A percentile compares a stretch with the other conserved stretches of the same genome.
Conservation (phyloP, 2,888 invertebrate genomes). For the Harpalus rubripes region DNA sequence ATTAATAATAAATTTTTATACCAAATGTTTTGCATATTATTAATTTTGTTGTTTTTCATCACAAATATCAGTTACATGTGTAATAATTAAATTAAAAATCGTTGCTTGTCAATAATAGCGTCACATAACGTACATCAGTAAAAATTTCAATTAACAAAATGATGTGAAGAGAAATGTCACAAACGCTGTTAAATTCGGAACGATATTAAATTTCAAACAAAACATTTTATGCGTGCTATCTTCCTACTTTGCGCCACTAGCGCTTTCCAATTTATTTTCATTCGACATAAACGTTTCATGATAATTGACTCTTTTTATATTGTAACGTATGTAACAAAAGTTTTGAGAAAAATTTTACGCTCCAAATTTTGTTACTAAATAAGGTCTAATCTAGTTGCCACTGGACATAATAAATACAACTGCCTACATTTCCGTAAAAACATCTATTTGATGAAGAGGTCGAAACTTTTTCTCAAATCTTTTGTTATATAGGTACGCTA, state of each 20-base stretch:
- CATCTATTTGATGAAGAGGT: no score
- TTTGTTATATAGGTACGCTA: no score
- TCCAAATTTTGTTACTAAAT: no score
- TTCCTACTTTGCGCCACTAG: conserved; percentile 1
- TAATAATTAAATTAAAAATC: not conserved
- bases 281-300: conserved; percentile 40
- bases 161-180: conserved; percentile 18
- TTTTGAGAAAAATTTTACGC: no score
- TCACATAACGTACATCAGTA: not conserved
- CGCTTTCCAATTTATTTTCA: conserved; percentile 36
- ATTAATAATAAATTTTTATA: no score
- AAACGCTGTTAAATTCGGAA: conserved; percentile 15
- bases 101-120: not conserved
- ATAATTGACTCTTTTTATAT: conserved; percentile 43
- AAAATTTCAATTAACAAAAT: conserved; percentile 30
- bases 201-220: conserved; percentile 32
- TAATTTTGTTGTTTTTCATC: no score
- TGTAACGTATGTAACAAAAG: no score
- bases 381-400: no score
- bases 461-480: no score
- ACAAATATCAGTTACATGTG: not conserved
- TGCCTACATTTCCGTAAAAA: no score
- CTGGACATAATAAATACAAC: no score
- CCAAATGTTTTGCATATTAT: not conserved
- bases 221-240: conserved; percentile 20